Percentiles rank a stretch among this genome's conserved stretches.
phyloP scores from a whole-genome alignment of 2,797 vertebrate species.

The Cottoperca gobio region DNA sequence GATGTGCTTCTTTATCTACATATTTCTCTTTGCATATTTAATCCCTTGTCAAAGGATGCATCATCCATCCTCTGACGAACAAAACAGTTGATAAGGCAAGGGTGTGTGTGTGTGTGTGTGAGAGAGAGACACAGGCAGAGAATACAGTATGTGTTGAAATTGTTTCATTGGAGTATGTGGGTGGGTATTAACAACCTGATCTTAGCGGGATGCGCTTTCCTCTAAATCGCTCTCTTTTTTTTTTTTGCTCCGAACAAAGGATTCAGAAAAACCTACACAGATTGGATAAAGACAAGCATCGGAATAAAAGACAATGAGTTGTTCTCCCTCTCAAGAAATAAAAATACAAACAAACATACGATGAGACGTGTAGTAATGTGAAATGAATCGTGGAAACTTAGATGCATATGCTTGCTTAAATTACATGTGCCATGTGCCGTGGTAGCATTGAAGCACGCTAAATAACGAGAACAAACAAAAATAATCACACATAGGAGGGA shows the following conservation, averaged over 20 bases:
- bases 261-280: conserved; percentile 85
- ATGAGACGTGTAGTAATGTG: conserved; percentile 74
- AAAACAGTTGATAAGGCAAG: conserved; percentile 74
- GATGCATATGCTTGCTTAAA: conserved; percentile 61
- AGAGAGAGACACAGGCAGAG: conserved; percentile 38
- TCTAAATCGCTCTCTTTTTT: conserved; percentile 77
- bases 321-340: conserved; percentile 41
- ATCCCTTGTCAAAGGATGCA: conserved; percentile 80
- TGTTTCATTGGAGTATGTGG: conserved; percentile 84
- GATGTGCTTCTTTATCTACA: conserved; percentile 68
- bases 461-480: conserved; percentile 35
- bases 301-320: conserved; percentile 73
- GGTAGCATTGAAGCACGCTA: conserved; percentile 54
- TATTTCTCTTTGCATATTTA: conserved; percentile 76
- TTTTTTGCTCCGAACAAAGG: conserved; percentile 80
- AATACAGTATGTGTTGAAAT: conserved; percentile 81
- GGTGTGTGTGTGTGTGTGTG: conserved; percentile 47
- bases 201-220: conserved; percentile 83
- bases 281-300: conserved; percentile 86
- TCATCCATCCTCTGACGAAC: conserved; percentile 69
- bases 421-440: conserved; percentile 68
- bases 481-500: conserved; percentile 28
- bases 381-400: conserved; percentile 73
- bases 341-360: conserved; percentile 57
- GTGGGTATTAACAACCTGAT: conserved; percentile 89